phyloP scores from a whole-genome alignment of 2,797 vertebrate species.

The Gymnothorax reevesii region DNA sequence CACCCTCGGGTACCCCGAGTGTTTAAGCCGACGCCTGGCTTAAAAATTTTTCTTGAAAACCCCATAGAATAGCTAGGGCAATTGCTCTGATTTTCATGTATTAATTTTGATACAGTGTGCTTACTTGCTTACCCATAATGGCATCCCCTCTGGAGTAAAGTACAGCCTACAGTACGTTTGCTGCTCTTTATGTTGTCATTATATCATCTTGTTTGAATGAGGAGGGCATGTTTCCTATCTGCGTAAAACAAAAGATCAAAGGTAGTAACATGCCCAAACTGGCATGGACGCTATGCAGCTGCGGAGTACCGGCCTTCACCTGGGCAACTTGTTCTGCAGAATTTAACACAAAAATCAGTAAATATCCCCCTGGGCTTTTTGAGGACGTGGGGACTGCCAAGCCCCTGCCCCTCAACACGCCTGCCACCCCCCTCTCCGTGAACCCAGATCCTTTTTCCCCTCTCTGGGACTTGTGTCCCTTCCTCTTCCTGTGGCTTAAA shows the following conservation, averaged over 20 bases:
- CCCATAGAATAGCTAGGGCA: not conserved
- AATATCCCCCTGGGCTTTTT: not conserved
- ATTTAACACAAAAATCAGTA: not conserved
- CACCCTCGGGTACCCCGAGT: not conserved
- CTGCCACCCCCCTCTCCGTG: not conserved
- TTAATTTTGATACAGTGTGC: not conserved
- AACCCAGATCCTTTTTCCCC: conserved; percentile 23
- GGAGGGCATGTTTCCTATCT: not conserved
- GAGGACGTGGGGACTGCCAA: not conserved
- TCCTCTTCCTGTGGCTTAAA: conserved; percentile 44
- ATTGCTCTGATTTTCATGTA: not conserved
- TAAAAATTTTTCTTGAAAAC: too few relatives aligned
- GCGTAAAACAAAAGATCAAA: not conserved
- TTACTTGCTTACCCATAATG: too few relatives aligned
- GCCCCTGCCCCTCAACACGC: too few relatives aligned
- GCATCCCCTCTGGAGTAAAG: not conserved
- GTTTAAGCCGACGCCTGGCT: too few relatives aligned
- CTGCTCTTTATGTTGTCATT: too few relatives aligned
- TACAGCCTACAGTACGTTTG: too few relatives aligned
- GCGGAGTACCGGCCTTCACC: not conserved
- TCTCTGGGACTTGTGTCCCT: conserved; percentile 49
- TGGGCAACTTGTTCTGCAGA: not conserved
- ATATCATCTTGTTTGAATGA: not conserved
- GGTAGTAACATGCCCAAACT: not conserved
- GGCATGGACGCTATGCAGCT: conserved; percentile 12